Percentiles rank a stretch among this genome's conserved stretches.
phyloP scores from a whole-genome alignment of 2,797 vertebrate genomes.

The Phalanger gymnotis region DNA sequence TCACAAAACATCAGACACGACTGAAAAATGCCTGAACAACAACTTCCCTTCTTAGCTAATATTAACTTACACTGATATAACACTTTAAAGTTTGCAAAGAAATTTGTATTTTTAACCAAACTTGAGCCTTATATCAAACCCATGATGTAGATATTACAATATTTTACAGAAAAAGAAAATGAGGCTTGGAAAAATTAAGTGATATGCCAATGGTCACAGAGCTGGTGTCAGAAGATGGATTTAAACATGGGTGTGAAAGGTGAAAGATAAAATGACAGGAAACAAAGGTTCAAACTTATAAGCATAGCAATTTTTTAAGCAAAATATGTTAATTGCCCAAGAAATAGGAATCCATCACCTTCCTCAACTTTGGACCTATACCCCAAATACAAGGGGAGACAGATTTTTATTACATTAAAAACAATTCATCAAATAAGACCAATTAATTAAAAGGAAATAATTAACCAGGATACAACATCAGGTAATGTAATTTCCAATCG shows the following conservation, averaged over 20 bases:
- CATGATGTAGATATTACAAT: accelerated
- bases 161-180: not conserved
- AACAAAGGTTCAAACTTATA: not conserved
- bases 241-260: not conserved
- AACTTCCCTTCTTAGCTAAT: not conserved
- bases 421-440: not conserved
- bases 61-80: not conserved
- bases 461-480: not conserved
- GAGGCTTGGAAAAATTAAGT: not conserved
- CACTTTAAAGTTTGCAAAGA: not conserved
- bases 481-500: not conserved
- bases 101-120: not conserved
- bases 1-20: not conserved
- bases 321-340: not conserved
- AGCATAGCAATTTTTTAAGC: not conserved
- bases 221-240: not conserved
- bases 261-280: not conserved
- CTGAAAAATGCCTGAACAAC: not conserved
- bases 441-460: too few species aligned
- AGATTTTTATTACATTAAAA: not conserved
- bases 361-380: not conserved
- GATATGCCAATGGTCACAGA: not conserved
- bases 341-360: not conserved
- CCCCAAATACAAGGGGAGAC: not conserved
- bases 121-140: not conserved